Evolutionary conservation across 2,113 vertebrate species (phyloP), one percentile per base, ranked within the genome.

Genomic region (Calcarius ornatus): DNA sequence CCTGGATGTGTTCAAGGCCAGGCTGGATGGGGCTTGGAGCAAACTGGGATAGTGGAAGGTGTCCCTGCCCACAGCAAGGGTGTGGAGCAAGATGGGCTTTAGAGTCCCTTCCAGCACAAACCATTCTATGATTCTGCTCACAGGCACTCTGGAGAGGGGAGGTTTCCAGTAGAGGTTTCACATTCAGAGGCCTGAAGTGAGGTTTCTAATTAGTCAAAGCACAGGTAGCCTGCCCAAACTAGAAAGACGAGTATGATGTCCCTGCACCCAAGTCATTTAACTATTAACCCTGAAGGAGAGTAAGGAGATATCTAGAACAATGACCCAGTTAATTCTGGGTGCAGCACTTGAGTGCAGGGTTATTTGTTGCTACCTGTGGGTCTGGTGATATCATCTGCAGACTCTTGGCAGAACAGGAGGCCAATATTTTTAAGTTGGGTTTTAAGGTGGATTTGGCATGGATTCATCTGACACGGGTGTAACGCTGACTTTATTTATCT

Each of bases 251-350:
- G 94, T 86, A 92, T 92, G 70, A 88, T 96, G 90, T 92, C 90
- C 88, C 92, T 88, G 86, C 76, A 38, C 60, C 40, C 56, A 59
- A 93, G 72, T 81, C 40, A 96, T 92, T 92, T 96, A 93, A 95
- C 94, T 92, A 84, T 94, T 94, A 97, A 96, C 93, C 88, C 92
- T 60, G 76, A 45, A 96, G 92, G 90, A 96, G 90, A 90, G 43
- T 56, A 83, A 86, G 85, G 64, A 94, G 93, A 90, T 94, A 83
- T n/a, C 65, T 86, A 53, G 85, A 94, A 95, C 93, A 96, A 94
- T 93, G 82, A 95, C 85, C 85, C 68, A 93, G 90, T 96, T 96
- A 96, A 90, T 93, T 92, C 81, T 70, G 54, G 19, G 0, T 22
- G 75, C 47, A 82, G 79, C 2, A 4, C 66, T 87, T 50, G 42